Evolutionary conservation across 2,797 vertebrate genomes (phyloP), one percentile per base, ranked within the genome.

Genomic region (Chaenodraco wilsoni): DNA sequence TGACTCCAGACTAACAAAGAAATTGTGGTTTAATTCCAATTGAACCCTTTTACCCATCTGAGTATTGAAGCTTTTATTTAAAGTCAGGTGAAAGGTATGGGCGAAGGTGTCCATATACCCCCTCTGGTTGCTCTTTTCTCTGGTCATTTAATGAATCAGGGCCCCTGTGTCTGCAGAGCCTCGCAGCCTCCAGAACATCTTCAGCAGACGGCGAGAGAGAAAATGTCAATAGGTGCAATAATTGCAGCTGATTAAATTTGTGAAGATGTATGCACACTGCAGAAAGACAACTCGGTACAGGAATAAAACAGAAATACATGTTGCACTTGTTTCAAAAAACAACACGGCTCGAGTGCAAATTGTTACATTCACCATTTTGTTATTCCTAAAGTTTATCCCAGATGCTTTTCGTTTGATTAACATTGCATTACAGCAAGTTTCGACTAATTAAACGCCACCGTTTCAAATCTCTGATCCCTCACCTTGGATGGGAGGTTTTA

Each of bases 151-250:
- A 65, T 69, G 41, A 71, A 65, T 59, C 41, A 3, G 21, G 7
- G 52, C 17, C 31, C 59, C 2, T 27, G 16, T 37, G 52, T 69
- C 57, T 56, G 57, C 43, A 4, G 46, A 66, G 54, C 3, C 3
- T 21, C 40, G 15, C 41, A 40, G 57, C 9, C 23, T 45, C 21
- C 1, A 0, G 56, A 44, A 52, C 40, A 45, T 9, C 3, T n/a
- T 62, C 54, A 2, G 21, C 57, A 57, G 62, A 63, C 0, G 3
- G n/a, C 12, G 2, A 50, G 41, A 52, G 27, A 33, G 49, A 46
- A 52, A 45, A 66, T 63, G 59, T 50, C 54, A 82, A 21, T 59
- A 52, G 48, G 46, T 77, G 62, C 58, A 23, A 21, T 50, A 66
- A 57, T 66, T 45, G 50, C 4, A 31, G 64, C 52, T 40, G 33